Conservation (phyloP, 1,140 invertebrate genomes). For the Archivesica marissinica region DNA sequence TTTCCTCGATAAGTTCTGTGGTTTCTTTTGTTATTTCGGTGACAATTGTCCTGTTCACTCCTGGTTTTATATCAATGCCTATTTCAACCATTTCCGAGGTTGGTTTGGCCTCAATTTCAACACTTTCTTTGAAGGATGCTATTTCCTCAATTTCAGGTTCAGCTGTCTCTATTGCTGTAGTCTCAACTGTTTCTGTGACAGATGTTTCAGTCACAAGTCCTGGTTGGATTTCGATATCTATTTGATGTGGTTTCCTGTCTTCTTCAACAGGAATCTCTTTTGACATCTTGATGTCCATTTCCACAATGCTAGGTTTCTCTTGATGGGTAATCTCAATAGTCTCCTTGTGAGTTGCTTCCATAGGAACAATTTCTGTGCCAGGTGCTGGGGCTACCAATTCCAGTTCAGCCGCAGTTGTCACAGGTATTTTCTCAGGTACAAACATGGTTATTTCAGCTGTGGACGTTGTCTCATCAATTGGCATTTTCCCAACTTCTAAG, state of each 20-base stretch:
- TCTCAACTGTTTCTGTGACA: conserved; percentile 4
- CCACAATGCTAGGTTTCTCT: conserved; percentile 22
- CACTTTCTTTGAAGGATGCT: conserved; percentile 3
- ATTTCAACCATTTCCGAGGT: conserved; percentile 17
- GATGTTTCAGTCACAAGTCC: neutral
- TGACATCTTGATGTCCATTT: conserved; percentile 14
- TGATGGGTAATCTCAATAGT: neutral
- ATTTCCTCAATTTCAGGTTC: conserved; percentile 18
- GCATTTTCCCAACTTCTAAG: neutral
- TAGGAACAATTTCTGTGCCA: neutral
- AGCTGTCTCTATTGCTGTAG: neutral
- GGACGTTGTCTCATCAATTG: neutral
- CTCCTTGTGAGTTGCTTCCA: conserved; percentile 19
- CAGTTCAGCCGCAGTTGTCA: neutral
- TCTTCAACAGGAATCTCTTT: conserved; percentile 2
- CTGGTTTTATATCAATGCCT: conserved; percentile 32
- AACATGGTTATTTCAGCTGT: neutral
- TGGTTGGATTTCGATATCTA: conserved; percentile 4
- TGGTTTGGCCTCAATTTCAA: conserved; percentile 38
- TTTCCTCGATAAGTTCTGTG: conserved; percentile 16
- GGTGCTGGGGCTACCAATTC: neutral
- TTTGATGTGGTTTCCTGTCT: neutral
- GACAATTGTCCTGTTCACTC: conserved; percentile 11
- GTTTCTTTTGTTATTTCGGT: conserved; percentile 32
- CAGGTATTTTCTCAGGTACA: neutral